phyloP scores from a whole-genome alignment of 2,113 vertebrate species.

The Nematolebias whitei region DNA sequence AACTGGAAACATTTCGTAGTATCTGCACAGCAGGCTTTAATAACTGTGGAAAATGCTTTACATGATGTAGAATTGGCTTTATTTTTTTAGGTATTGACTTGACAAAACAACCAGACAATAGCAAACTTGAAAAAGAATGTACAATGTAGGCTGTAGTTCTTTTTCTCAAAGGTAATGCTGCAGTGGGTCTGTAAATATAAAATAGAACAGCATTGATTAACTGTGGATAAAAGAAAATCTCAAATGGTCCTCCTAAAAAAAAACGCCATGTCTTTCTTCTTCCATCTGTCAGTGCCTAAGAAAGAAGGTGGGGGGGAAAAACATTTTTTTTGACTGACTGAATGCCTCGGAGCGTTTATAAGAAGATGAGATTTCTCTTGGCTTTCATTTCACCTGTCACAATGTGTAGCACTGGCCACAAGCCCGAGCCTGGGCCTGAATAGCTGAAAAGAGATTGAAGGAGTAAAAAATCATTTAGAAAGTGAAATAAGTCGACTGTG shows the following conservation, averaged over 20 bases:
- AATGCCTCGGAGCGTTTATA: constrained; percentile 76
- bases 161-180: constrained; percentile 19
- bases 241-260: constrained; percentile 68
- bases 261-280: constrained; percentile 31
- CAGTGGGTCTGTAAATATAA: constrained; percentile 29
- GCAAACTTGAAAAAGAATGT: neutral
- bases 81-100: neutral
- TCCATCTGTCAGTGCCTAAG: constrained; percentile 48
- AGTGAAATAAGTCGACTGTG: constrained; percentile 74
- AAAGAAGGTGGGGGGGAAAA: constrained; percentile 46
- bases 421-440: constrained; percentile 65
- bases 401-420: constrained; percentile 63
- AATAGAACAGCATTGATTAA: constrained; percentile 65
- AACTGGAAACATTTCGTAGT: constrained; percentile 5
- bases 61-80: constrained; percentile 11
- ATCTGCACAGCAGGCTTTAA: constrained; percentile 7
- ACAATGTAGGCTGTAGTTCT: constrained; percentile 13
- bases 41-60: neutral
- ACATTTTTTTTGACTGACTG: constrained; percentile 66
- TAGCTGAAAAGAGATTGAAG: constrained; percentile 74
- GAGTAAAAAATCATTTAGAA: constrained; percentile 79
- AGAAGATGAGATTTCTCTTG: constrained; percentile 80
- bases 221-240: constrained; percentile 66
- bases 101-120: neutral
- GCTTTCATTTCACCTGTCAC: constrained; percentile 82